Evolutionary conservation across 2,797 vertebrate genomes (phyloP).

Genomic region (Sebastes miniatus): DNA sequence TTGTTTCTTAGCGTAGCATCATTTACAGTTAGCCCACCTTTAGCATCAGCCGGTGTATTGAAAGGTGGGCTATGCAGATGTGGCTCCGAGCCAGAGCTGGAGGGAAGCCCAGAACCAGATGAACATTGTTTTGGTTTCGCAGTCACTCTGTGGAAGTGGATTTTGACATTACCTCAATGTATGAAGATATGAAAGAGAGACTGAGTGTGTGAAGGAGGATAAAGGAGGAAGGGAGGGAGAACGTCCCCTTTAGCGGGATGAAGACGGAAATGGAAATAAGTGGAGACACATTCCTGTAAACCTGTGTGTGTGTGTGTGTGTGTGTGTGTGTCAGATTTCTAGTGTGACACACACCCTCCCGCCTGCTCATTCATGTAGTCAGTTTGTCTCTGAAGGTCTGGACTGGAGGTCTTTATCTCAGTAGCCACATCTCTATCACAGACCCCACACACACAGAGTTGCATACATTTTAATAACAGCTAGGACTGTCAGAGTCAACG

Average conservation of each 20-base stretch:
- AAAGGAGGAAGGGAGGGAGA: constrained; percentile 12
- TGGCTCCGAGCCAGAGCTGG: constrained; percentile 57
- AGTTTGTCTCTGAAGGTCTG: constrained; percentile 31
- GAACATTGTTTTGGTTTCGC: constrained; percentile 76
- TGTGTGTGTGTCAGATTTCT: constrained; percentile 37
- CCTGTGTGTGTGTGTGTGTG: constrained; percentile 21
- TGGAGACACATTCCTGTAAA: constrained; percentile 64
- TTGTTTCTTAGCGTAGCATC: not conserved
- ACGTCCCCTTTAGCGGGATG: constrained; percentile 21
- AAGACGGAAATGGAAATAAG: constrained; percentile 66
- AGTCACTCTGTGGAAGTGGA: constrained; percentile 68
- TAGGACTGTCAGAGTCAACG: too few species aligned
- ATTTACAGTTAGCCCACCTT: constrained; percentile 20
- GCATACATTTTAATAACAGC: constrained; percentile 38
- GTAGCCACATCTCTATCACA: constrained; percentile 38
- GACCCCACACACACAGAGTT: constrained; percentile 1
- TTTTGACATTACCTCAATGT: constrained; percentile 68
- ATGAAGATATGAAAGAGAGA: constrained; percentile 41
- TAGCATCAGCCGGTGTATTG: constrained; percentile 31
- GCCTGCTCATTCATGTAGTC: constrained; percentile 67
- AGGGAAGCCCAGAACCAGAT: constrained; percentile 77
- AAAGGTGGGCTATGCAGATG: constrained; percentile 55
- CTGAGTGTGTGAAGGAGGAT: not conserved
- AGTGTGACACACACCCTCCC: constrained; percentile 56
- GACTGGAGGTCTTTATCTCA: constrained; percentile 34